phyloP scores from a whole-genome alignment of 2,113 vertebrate species.

The Protomyctophum bolini region DNA sequence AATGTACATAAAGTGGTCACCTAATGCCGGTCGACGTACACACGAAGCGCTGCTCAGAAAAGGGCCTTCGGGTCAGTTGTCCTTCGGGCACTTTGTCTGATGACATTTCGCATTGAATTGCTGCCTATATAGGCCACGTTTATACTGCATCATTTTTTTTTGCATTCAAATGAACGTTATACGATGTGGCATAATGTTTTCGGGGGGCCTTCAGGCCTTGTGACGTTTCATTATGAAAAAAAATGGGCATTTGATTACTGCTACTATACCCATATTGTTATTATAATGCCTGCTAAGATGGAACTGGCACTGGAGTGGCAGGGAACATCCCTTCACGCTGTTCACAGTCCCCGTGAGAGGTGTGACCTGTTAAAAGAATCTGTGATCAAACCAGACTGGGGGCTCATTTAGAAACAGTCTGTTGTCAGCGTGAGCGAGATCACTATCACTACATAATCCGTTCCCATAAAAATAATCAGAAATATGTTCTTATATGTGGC shows the following conservation, averaged over 20 bases:
- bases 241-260: slow-evolving; percentile 5
- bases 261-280: not conserved
- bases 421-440: slow-evolving; percentile 3
- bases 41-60: not conserved
- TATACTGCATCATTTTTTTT: slow-evolving; percentile 26
- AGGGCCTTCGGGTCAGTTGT: slow-evolving; percentile 8
- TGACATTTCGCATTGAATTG: slow-evolving; percentile 3
- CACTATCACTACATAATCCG: slow-evolving; percentile 12
- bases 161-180: slow-evolving; percentile 33
- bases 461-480: slow-evolving; percentile 14
- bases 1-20: too few relatives aligned
- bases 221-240: slow-evolving; percentile 13
- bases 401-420: slow-evolving; percentile 4
- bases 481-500: slow-evolving; percentile 24
- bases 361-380: slow-evolving; percentile 20
- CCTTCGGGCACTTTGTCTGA: not conserved
- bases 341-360: slow-evolving; percentile 9
- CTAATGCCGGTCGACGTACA: not conserved
- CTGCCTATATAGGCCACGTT: slow-evolving; percentile 18
- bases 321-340: not conserved
- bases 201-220: not conserved
- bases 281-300: not conserved
- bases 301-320: slow-evolving; percentile 20
- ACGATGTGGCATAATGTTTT: not conserved
- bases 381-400: slow-evolving; percentile 12